phyloP scores from a whole-genome alignment of 2,797 vertebrate species.

The Strix occidentalis region DNA sequence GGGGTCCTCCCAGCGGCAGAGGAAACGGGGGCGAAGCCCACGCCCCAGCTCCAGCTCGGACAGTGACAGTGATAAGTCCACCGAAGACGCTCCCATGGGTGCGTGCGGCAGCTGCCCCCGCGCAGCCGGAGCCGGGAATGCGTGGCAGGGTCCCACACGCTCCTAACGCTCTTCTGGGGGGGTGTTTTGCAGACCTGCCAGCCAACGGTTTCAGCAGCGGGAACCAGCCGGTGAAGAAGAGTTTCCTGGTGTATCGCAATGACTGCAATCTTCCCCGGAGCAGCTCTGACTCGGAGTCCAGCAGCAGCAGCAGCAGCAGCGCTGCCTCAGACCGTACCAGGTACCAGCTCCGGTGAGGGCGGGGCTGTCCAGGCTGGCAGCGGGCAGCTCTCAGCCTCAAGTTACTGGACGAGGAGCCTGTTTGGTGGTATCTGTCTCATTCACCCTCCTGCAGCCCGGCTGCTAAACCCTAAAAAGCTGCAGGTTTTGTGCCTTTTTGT shows the following conservation, averaged over 20 bases:
- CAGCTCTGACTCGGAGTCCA: constrained; percentile 97
- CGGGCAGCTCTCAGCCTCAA: not conserved
- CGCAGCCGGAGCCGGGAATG: rapidly evolving
- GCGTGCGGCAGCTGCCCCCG: constrained; percentile 7
- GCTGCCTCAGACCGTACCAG: constrained; percentile 97
- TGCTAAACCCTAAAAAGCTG: not conserved
- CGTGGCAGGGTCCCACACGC: rapidly evolving
- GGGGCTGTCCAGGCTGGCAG: rapidly evolving
- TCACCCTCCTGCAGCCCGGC: not conserved
- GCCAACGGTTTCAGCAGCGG: constrained; percentile 93
- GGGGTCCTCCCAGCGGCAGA: constrained; percentile 81
- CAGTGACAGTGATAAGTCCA: constrained; percentile 92
- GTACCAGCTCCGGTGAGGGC: constrained; percentile 57
- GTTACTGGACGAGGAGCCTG: rapidly evolving
- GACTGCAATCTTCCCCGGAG: constrained; percentile 94
- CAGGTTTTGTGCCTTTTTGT: not conserved
- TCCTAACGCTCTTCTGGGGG: not conserved
- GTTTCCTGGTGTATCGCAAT: constrained; percentile 95
- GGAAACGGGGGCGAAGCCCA: constrained; percentile 92
- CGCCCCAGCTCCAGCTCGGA: constrained; percentile 93
- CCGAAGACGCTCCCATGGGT: constrained; percentile 90
- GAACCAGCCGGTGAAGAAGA: constrained; percentile 95
- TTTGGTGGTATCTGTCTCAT: rapidly evolving
- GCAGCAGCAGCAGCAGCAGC: constrained; percentile 96
- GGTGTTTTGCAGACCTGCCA: constrained; percentile 83